Percentiles rank a stretch among this genome's conserved stretches.
Evolutionary conservation across 2,113 vertebrate genomes (phyloP).

Genomic region (Triplophysa tibetana): DNA sequence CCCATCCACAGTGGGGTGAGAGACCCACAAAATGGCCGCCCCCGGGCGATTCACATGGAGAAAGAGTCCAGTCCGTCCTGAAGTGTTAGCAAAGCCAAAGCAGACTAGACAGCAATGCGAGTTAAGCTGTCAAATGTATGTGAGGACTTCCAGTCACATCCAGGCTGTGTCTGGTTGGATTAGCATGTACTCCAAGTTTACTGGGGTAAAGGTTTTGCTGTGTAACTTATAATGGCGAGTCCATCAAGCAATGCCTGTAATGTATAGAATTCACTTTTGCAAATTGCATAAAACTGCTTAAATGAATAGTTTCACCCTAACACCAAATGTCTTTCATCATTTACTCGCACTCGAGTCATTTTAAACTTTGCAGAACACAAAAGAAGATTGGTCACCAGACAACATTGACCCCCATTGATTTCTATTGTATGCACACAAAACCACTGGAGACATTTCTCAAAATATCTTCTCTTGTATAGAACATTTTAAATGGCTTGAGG

Average conservation of each 20-base stretch:
- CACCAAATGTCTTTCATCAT: no score
- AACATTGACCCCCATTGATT: no score
- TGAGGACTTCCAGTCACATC: constrained; percentile 10
- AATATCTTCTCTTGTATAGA: no score
- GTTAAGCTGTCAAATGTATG: constrained; percentile 15
- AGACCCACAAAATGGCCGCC: constrained; percentile 43
- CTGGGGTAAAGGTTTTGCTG: constrained; percentile 7
- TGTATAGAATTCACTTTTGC: no score
- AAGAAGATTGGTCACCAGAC: no score
- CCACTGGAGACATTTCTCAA: no score
- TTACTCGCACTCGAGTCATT: no score
- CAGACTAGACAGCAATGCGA: background rate
- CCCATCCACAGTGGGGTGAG: constrained; percentile 1
- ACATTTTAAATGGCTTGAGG: no score
- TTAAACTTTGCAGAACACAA: no score
- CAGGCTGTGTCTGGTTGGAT: background rate
- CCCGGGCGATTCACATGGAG: constrained; percentile 22
- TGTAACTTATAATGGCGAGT: background rate
- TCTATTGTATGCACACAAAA: no score
- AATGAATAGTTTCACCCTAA: no score
- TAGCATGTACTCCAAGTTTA: background rate
- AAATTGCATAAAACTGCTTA: no score
- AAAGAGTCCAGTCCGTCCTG: constrained; percentile 11
- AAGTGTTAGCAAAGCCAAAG: constrained; percentile 14
- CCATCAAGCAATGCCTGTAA: background rate